phyloP scores from a whole-genome alignment of 2,888 invertebrate species.

The Lamellibrachia satsuma region DNA sequence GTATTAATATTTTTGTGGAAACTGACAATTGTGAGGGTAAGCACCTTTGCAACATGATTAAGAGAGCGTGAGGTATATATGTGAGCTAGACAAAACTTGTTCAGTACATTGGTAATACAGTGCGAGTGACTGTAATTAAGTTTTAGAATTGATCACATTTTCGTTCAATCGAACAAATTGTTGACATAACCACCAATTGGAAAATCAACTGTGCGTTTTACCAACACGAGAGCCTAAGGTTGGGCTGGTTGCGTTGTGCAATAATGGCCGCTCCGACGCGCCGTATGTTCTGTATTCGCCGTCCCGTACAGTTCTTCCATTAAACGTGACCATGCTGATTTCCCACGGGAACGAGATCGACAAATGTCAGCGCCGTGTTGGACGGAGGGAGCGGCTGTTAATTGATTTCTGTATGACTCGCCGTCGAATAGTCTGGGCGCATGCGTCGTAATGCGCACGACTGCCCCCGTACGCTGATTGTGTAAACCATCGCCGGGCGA shows the following conservation, averaged over 20 bases:
- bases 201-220: too few species aligned
- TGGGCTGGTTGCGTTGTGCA: background rate
- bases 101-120: too few species aligned
- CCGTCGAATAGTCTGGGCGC: background rate
- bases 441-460: background rate
- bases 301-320: background rate
- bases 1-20: too few species aligned
- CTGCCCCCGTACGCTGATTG: background rate
- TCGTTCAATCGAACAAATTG: too few species aligned
- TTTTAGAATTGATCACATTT: too few species aligned
- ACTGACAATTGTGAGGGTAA: too few species aligned
- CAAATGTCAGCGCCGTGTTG: conserved; percentile 4
- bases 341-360: background rate
- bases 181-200: too few species aligned
- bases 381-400: background rate
- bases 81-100: too few species aligned
- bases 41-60: too few species aligned
- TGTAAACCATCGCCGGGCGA: background rate
- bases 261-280: background rate
- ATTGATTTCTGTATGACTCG: background rate
- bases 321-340: conserved; percentile 1
- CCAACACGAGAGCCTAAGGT: background rate
- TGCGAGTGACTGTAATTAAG: too few species aligned
- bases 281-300: background rate
- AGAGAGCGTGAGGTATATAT: too few species aligned